phyloP scores from a whole-genome alignment of 2,888 invertebrate genomes.

The Thecophora atra region DNA sequence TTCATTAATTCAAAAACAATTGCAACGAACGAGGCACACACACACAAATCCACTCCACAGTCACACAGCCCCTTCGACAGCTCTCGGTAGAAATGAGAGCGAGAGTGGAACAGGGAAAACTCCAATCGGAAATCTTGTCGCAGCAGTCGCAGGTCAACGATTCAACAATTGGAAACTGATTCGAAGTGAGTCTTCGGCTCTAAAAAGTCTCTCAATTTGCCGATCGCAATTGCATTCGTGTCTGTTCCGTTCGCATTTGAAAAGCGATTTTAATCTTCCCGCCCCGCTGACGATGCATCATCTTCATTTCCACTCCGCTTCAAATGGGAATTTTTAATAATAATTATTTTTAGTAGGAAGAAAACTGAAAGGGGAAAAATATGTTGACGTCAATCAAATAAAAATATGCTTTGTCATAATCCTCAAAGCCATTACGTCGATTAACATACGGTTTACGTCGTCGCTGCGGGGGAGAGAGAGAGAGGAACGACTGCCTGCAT shows the following conservation, averaged over 20 bases:
- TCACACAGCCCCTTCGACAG: background rate
- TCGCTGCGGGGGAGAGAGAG: background rate
- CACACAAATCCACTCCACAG: slow-evolving; percentile 13
- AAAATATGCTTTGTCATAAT: slow-evolving; percentile 60
- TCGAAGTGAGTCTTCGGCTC: background rate
- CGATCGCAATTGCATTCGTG: slow-evolving; percentile 46
- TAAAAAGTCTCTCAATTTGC: background rate
- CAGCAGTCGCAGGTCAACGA: too few relatives aligned
- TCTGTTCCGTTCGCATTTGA: too few relatives aligned
- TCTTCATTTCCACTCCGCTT: background rate
- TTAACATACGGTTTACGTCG: slow-evolving; percentile 23
- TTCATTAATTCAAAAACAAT: slow-evolving; percentile 57
- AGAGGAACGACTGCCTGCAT: background rate
- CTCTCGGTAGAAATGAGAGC: background rate
- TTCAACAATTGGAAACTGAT: too few relatives aligned
- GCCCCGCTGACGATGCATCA: background rate
- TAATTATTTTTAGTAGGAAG: slow-evolving; percentile 24
- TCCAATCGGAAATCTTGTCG: too few relatives aligned
- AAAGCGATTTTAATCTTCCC: too few relatives aligned
- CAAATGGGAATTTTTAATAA: slow-evolving; percentile 23
- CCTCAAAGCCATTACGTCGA: slow-evolving; percentile 41
- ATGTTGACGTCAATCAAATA: slow-evolving; percentile 61
- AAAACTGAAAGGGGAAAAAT: slow-evolving; percentile 43
- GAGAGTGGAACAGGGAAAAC: too few relatives aligned
- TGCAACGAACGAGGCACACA: slow-evolving; percentile 12